phyloP scores from a whole-genome alignment of 2,888 invertebrate species.

The Phanerotoma sp. region DNA sequence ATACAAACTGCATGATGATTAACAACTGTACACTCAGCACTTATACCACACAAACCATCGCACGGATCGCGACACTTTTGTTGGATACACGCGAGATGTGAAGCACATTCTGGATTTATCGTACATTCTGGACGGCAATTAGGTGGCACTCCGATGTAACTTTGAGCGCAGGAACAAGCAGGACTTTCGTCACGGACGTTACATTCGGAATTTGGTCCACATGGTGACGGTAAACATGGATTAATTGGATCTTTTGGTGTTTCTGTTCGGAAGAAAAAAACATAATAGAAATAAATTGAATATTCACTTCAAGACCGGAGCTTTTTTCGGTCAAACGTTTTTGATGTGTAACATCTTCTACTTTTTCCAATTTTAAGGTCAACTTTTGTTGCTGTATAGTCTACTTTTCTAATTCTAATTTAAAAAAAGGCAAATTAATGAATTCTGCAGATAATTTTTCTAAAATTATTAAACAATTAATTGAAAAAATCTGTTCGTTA shows the following conservation, averaged over 20 bases:
- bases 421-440: no score
- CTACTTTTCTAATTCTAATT: no score
- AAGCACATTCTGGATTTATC: slow-evolving; percentile 62
- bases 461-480: no score
- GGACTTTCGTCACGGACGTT: slow-evolving; percentile 60
- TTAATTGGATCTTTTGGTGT: slow-evolving; percentile 47
- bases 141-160: slow-evolving; percentile 63
- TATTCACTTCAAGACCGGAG: no score
- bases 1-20: slow-evolving; percentile 65
- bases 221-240: slow-evolving; percentile 62
- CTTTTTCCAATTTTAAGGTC: neutral
- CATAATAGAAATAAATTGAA: no score
- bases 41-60: slow-evolving; percentile 61
- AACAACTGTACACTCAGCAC: slow-evolving; percentile 62
- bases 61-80: slow-evolving; percentile 67
- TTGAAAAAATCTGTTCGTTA: no score
- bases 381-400: no score
- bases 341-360: no score
- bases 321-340: no score
- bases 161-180: slow-evolving; percentile 62
- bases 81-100: slow-evolving; percentile 62
- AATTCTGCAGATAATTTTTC: no score
- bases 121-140: slow-evolving; percentile 64
- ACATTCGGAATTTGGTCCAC: slow-evolving; percentile 63
- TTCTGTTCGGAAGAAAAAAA: slow-evolving; percentile 30